These are phyloP conservation scores for Leptodactylus fuscus DNA, from an alignment of 2,113 vertebrate species.

Conservation along the genomic window DNA sequence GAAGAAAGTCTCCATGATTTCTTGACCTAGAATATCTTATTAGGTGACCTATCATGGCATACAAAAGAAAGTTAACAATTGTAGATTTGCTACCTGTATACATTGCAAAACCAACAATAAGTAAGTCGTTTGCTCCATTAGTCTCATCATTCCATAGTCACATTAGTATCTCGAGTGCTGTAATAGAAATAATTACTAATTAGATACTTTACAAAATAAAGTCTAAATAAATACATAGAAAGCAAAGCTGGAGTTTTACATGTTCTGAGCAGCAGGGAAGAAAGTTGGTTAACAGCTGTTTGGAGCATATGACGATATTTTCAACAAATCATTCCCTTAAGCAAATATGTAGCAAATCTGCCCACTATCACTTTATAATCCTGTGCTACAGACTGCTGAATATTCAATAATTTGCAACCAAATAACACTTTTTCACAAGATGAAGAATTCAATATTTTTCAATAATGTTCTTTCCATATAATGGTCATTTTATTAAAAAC, in stretches of 20 bases:
- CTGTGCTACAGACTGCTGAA: background rate
- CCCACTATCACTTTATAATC: background rate
- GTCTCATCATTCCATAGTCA: no score
- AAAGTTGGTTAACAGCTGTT: slow-evolving; percentile 23
- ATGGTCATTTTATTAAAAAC: background rate
- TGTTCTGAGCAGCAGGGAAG: slow-evolving; percentile 1
- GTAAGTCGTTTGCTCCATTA: no score
- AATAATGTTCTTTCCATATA: background rate
- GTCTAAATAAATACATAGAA: background rate
- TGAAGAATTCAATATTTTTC: background rate
- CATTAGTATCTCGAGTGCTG: no score
- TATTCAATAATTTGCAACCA: background rate
- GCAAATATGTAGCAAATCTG: slow-evolving; percentile 16
- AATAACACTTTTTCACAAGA: background rate
- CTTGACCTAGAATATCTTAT: no score
- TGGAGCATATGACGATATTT: slow-evolving; percentile 23
- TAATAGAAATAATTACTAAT: slow-evolving; percentile 2
- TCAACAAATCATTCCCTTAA: slow-evolving; percentile 27
- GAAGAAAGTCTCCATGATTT: no score
- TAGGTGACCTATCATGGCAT: no score
- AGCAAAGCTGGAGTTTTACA: slow-evolving; percentile 2
- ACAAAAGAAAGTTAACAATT: no score
- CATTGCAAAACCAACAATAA: no score
- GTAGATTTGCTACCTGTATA: no score
- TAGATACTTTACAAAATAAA: background rate